These are phyloP conservation scores for Drosophila borealis DNA, from an alignment of 2,888 invertebrate species.

Conservation along the genomic window DNA sequence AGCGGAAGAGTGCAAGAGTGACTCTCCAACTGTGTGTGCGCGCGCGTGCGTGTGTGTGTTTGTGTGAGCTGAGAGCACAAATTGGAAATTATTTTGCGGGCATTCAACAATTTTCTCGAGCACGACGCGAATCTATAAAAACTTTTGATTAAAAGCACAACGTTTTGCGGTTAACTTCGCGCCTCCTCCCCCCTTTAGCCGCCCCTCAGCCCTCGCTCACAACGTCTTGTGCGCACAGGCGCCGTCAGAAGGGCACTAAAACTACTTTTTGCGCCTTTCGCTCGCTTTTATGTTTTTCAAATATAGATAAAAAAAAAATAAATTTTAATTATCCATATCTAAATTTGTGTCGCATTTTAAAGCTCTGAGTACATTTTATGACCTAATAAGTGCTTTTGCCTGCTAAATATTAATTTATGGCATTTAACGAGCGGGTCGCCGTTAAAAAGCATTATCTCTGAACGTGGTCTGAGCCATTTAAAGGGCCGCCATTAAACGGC, in stretches of 20 bases:
- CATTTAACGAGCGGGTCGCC: constrained; percentile 7
- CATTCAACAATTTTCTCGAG: constrained; percentile 66
- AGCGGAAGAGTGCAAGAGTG: neutral
- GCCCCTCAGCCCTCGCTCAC: neutral
- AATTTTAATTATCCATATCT: constrained; percentile 12
- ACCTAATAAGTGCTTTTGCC: constrained; percentile 9
- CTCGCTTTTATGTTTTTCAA: constrained; percentile 31
- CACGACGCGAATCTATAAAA: constrained; percentile 75
- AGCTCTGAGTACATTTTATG: neutral
- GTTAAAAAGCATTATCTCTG: constrained; percentile 3
- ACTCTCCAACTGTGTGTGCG: neutral
- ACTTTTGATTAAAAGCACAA: constrained; percentile 75
- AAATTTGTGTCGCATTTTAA: constrained; percentile 10
- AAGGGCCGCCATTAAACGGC: constrained; percentile 12
- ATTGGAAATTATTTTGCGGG: constrained; percentile 72
- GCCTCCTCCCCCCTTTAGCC: constrained; percentile 3
- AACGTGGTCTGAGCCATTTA: constrained; percentile 10
- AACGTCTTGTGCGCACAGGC: constrained; percentile 8
- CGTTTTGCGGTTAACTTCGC: constrained; percentile 56
- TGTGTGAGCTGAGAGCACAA: constrained; percentile 6
- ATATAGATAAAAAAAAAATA: constrained; percentile 26
- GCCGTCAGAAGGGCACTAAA: neutral
- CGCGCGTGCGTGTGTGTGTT: neutral
- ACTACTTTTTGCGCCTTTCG: constrained; percentile 41
- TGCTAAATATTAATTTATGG: constrained; percentile 11